Evolutionary conservation across 2,888 invertebrate genomes (phyloP).

Genomic region (Drosophila prostipennis): DNA sequence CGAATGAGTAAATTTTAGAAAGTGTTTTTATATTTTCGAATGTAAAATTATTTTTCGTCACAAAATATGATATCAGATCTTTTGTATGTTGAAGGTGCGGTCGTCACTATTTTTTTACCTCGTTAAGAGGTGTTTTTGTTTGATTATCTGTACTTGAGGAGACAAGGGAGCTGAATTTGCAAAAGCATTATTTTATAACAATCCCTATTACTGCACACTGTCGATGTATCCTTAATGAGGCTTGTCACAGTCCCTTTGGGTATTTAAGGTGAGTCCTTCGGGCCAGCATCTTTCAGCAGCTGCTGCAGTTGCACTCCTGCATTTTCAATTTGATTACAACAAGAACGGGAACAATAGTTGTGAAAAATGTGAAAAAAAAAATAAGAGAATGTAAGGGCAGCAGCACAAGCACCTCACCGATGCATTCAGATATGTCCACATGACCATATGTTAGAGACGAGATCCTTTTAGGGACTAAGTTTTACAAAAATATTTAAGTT

Average conservation of each 20-base stretch:
- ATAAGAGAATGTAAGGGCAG: too few species aligned
- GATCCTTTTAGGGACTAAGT: too few species aligned
- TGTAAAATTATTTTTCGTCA: too few species aligned
- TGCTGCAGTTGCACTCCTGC: conserved; percentile 10
- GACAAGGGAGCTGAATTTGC: conserved; percentile 1
- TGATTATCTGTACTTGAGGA: conserved; percentile 36
- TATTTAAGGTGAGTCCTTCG: conserved; percentile 3
- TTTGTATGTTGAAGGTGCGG: too few species aligned
- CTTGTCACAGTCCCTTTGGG: background rate
- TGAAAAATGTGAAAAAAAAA: background rate
- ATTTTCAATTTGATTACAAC: conserved; percentile 22
- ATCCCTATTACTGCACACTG: background rate
- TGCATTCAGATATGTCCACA: too few species aligned
- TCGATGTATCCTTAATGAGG: conserved; percentile 5
- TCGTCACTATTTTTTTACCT: too few species aligned
- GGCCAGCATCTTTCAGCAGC: background rate
- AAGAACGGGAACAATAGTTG: background rate
- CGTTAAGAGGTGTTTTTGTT: too few species aligned
- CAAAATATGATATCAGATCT: too few species aligned
- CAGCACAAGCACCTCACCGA: background rate
- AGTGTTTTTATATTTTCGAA: too few species aligned
- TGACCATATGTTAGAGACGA: too few species aligned
- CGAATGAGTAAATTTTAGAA: too few species aligned
- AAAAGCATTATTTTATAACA: conserved; percentile 7
- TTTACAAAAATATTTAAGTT: too few species aligned